Evolutionary conservation across 2,888 invertebrate genomes (phyloP), one percentile per base, ranked within the genome.

Genomic region (Mechanitis messenoides): DNA sequence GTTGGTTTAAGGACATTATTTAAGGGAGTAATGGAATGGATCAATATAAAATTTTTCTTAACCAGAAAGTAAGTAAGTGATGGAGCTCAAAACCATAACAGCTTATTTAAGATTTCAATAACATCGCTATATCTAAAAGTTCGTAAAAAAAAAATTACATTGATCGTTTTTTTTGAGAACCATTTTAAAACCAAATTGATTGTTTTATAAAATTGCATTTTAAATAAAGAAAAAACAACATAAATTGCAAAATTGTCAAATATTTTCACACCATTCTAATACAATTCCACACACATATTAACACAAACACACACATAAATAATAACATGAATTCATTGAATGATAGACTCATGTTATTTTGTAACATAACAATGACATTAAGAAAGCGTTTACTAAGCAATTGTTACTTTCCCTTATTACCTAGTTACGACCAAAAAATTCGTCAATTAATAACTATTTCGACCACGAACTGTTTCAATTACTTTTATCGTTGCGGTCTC

Each of bases 301-400:
- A 42, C 9, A 9, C 31, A 31, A 28, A 50, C 50, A 11, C 31
- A 31, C 31, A 31, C 50, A 50, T 11, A 50, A 50, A 31, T 50
- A 50, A 31, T 9, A 50, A 50, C 31, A 50, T 31, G 31, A 50
- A 31, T 7, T 31, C 28, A 31, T 50, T 31, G 28, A 50, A 50
- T 50, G 31, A 50, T 50, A 11, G 31, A 50, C 7, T 11, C 50
- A 31, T 50, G 50, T 50, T 31, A 50, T 11, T 50, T 50, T 50
- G 11, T 50, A 50, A 50, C 50, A 50, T 31, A 50, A 50, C 50
- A 50, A 50, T 50, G 31, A 31, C 50, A 50, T 50, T 31, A 50
- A 50, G 50, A 45, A 56, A 59, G 38, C 60, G 64, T 67, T 62
- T 64, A 64, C 66, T 64, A 53, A 57, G 47, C 53, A 57, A 60